These are phyloP conservation scores for Cavia aperea DNA, from an alignment of 2,113 vertebrate genomes.

Conservation along the genomic window DNA sequence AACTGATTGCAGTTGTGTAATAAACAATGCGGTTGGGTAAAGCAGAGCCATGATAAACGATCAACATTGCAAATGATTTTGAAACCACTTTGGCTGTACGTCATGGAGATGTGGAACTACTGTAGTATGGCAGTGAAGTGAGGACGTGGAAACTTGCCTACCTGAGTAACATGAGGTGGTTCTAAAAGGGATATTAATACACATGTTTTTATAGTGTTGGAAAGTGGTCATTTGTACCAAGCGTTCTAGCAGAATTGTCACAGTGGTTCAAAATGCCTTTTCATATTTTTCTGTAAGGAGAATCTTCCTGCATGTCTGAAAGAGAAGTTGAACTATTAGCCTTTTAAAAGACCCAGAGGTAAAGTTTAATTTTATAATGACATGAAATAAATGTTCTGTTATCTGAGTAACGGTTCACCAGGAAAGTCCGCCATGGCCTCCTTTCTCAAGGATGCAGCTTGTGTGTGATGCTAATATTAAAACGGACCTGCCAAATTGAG, in stretches of 20 bases:
- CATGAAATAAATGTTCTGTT: slow-evolving; percentile 56
- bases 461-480: slow-evolving; percentile 55
- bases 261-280: slow-evolving; percentile 16
- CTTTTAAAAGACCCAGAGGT: slow-evolving; percentile 53
- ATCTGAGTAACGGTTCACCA: slow-evolving; percentile 52
- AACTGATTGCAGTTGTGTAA: slow-evolving; percentile 39
- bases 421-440: slow-evolving; percentile 38
- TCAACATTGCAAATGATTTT: neutral
- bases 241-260: neutral
- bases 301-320: slow-evolving; percentile 28
- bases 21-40: neutral
- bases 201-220: slow-evolving; percentile 11
- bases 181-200: slow-evolving; percentile 11
- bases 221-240: neutral
- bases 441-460: slow-evolving; percentile 36
- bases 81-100: neutral
- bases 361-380: slow-evolving; percentile 65
- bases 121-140: neutral
- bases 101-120: neutral
- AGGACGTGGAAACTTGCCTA: neutral
- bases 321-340: slow-evolving; percentile 45
- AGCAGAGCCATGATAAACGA: neutral
- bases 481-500: slow-evolving; percentile 62
- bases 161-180: neutral
- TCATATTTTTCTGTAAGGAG: slow-evolving; percentile 28